Percentiles rank a stretch among this genome's conserved stretches.
Conservation (phyloP, 1,140 invertebrate genomes). For the Drosophila kohkoa region DNA sequence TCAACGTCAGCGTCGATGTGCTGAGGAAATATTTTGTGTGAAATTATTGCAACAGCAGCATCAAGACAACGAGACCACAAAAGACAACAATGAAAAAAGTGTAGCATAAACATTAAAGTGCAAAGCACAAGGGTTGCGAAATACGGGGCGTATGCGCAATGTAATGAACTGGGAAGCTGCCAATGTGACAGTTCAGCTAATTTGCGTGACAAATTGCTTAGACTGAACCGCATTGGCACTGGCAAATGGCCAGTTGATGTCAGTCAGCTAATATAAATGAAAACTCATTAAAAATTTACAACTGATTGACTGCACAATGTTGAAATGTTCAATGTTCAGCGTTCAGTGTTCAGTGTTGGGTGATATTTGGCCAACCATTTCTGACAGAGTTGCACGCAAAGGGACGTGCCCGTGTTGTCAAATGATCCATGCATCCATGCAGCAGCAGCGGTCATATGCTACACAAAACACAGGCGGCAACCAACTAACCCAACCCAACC, state of each 20-base stretch:
- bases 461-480: not conserved
- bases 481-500: not conserved
- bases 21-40: conserved; percentile 75
- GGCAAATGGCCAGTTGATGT: conserved; percentile 37
- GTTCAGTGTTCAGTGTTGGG: not conserved
- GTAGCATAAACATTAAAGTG: not conserved
- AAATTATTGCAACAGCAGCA: conserved; percentile 61
- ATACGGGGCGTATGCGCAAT: conserved; percentile 52
- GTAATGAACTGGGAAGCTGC: not conserved
- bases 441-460: conserved; percentile 43
- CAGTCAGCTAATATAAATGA: conserved; percentile 65
- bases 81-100: conserved; percentile 4
- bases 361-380: conserved; percentile 33
- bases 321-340: not conserved
- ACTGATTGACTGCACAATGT: conserved; percentile 78
- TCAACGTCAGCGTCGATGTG: conserved; percentile 70
- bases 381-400: conserved; percentile 1
- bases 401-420: conserved; percentile 42
- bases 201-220: conserved; percentile 76
- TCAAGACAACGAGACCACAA: not conserved
- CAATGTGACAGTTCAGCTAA: conserved; percentile 46
- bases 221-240: conserved; percentile 34
- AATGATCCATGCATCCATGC: conserved; percentile 69
- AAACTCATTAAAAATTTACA: conserved; percentile 83
- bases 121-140: not conserved